phyloP scores from a whole-genome alignment of 2,113 vertebrate genomes.

The Trinectes maculatus region DNA sequence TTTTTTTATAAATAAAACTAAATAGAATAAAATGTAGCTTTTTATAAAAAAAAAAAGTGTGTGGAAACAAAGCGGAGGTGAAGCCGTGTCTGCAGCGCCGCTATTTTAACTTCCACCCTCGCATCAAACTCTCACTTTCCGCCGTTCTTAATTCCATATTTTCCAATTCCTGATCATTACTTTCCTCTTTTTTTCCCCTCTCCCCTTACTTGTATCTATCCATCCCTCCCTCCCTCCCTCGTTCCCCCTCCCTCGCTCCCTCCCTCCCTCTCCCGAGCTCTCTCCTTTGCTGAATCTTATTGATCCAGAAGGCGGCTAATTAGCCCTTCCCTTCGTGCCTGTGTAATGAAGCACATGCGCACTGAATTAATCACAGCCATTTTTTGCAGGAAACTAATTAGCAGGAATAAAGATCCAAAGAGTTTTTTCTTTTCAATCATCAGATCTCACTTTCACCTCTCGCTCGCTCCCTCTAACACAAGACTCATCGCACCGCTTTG shows the following conservation, averaged over 20 bases:
- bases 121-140: conserved; percentile 85
- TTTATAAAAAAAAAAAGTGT: conserved; percentile 9
- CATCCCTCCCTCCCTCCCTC: conserved; percentile 84
- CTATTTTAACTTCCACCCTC: conserved; percentile 75
- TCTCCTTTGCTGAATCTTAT: conserved; percentile 98
- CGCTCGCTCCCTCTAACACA: conserved; percentile 88
- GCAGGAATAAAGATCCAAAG: conserved; percentile 99
- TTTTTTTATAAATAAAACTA: conserved; percentile 26
- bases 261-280: conserved; percentile 82
- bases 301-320: conserved; percentile 99
- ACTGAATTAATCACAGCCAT: conserved; percentile 99
- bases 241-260: conserved; percentile 80
- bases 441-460: conserved; percentile 94
- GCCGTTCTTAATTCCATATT: conserved; percentile 85
- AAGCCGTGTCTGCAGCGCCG: conserved; percentile 43
- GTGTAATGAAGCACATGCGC: conserved; percentile 99
- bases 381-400: conserved; percentile 99
- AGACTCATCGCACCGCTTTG: conserved; percentile 88
- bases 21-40: too few species aligned
- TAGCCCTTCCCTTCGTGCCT: conserved; percentile 99
- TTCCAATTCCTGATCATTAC: conserved; percentile 88
- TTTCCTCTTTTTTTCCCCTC: conserved; percentile 82
- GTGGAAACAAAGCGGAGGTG: conserved; percentile 39
- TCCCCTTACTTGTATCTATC: conserved; percentile 84
- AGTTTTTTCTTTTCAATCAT: conserved; percentile 99